Base-by-base conservation (phyloP, 2,113 vertebrate species). In the Caranx ignobilis region DNA sequence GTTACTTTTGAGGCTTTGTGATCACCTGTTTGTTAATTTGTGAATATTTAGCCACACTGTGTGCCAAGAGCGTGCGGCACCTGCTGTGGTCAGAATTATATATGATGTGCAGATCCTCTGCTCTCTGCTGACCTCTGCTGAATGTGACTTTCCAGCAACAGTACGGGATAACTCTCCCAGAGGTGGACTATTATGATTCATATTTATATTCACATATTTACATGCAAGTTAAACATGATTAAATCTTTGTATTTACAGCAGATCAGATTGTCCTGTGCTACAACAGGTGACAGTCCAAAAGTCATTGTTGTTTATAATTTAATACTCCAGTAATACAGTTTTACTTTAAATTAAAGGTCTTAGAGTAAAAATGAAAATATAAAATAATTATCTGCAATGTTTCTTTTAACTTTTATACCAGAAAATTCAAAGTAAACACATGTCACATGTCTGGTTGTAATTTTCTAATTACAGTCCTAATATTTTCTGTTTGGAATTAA, bases 1-100 rank as follows among this genome's bases (percentile, higher is more conserved):
- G 81, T 70, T 69, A 35, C 73, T 87, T 62, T 31, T 87, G 71
- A 75, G 82, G 85, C 88, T 93, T 89, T 90, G 76, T 88, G 85
- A 86, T 92, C 88, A 92, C 85, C 90, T 91, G 88, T 93, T 91
- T 91, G 89, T 83, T 92, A 91, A 93, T 93, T 88, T 91, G 91
- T 92, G 76, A 92, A 83, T 88, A 89, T 87, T 86, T 61, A 63
- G 71, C 37, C 52, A 2, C 65, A 37, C 73, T 2, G n/a, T 50
- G 69, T 80, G 87, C 87, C 87, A 90, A 76, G 65, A 54, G 48
- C 39, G 60, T 41, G 43, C 21, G 66, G 47, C 75, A 86, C 39
- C 50, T 75, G 72, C 59, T 80, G 48, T 62, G 21, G 9, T 37
- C 47, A 47, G 78, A 80, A 52, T 34, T 60, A 41, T 64, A 75